These are phyloP conservation scores for Pangasianodon gigas DNA, from an alignment of 2,113 vertebrate genomes.

Conservation along the genomic window DNA sequence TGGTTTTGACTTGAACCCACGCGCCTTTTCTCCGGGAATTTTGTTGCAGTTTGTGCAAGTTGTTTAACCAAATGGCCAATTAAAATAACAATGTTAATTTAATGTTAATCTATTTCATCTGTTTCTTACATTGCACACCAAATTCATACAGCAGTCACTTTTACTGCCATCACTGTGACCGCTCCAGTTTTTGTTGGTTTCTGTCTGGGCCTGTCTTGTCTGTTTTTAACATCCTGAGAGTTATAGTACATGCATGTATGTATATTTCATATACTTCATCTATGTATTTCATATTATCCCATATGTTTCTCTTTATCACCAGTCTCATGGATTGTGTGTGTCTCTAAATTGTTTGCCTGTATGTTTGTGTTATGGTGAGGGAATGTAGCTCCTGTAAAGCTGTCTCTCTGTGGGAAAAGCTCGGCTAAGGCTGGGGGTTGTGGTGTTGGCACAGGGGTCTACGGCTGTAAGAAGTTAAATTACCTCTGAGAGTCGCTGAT, in stretches of 20 bases:
- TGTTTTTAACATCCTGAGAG: neutral
- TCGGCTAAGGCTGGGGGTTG: constrained; percentile 75
- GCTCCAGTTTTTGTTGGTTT: neutral
- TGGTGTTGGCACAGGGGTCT: constrained; percentile 86
- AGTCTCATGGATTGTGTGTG: constrained; percentile 17
- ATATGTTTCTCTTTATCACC: neutral
- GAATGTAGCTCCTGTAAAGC: constrained; percentile 89
- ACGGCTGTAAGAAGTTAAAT: constrained; percentile 90
- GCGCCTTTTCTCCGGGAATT: neutral
- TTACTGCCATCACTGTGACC: neutral
- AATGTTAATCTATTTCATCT: neutral
- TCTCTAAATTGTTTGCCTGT: constrained; percentile 14
- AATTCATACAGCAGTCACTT: neutral
- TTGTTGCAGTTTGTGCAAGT: neutral
- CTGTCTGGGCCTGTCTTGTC: neutral
- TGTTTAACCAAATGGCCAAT: neutral
- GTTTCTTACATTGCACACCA: neutral
- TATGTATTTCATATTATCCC: neutral
- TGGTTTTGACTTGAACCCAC: neutral
- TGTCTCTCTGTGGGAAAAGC: constrained; percentile 86
- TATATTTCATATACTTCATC: neutral
- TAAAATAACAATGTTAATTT: neutral
- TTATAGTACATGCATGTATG: neutral
- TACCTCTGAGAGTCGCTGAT: constrained; percentile 87
- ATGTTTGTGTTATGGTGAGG: constrained; percentile 73